Conservation (phyloP, 2,888 invertebrate species). For the Schizaphis graminum region DNA sequence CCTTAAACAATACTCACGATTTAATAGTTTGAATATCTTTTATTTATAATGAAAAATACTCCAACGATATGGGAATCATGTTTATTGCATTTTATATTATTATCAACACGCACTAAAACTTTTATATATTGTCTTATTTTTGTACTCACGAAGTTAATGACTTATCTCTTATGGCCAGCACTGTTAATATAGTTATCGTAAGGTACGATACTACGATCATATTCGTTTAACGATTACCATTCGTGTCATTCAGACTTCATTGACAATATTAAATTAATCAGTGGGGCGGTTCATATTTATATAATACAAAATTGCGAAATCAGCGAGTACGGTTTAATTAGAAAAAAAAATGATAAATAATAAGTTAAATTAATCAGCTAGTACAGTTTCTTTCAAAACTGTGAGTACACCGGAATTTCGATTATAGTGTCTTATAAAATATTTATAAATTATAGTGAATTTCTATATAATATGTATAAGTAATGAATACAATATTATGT, state of each 20-base stretch:
- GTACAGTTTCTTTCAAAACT: background rate
- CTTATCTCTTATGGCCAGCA: background rate
- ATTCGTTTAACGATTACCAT: background rate
- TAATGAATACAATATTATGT: background rate
- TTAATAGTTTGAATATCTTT: background rate
- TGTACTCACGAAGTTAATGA: background rate
- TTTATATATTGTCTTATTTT: background rate
- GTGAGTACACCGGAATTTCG: background rate
- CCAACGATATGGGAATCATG: background rate
- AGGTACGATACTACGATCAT: background rate
- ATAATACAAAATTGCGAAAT: background rate
- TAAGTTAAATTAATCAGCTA: background rate
- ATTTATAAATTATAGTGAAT: background rate
- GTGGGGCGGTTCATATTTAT: background rate
- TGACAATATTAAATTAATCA: background rate
- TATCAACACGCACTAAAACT: background rate
- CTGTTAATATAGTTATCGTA: background rate
- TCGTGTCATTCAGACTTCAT: background rate
- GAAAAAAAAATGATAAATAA: background rate
- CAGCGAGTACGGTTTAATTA: too few relatives aligned
- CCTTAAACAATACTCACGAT: background rate
- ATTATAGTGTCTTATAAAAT: background rate
- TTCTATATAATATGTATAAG: too few relatives aligned
- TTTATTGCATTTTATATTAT: background rate
- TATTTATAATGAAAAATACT: background rate